Evolutionary conservation across 2,113 vertebrate species (phyloP).

Genomic region (Struthio camelus): DNA sequence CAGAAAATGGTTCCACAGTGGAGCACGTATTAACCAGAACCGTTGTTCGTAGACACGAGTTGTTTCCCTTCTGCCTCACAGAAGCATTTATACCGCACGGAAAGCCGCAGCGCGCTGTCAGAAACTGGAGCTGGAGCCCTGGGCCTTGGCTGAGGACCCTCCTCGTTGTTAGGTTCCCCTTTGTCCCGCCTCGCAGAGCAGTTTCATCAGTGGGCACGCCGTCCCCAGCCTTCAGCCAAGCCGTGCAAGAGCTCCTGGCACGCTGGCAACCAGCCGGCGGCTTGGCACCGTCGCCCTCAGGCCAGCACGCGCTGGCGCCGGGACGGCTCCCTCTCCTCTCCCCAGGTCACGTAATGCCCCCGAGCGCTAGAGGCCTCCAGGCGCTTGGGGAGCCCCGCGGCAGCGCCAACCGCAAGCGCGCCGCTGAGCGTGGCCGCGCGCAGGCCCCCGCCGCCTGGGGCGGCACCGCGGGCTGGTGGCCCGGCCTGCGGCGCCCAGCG

Average conservation of each 20-base stretch:
- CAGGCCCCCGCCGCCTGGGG: no score
- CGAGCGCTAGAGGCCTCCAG: rapidly evolving
- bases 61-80: rapidly evolving
- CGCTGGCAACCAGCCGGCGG: no score
- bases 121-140: rapidly evolving
- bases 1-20: background rate
- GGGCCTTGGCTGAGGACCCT: rapidly evolving
- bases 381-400: background rate
- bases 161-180: rapidly evolving
- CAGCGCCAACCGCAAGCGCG: no score
- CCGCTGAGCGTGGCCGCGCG: no score
- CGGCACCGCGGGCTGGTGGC: no score
- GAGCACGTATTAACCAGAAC: rapidly evolving
- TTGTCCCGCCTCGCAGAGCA: rapidly evolving
- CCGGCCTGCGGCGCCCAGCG: no score
- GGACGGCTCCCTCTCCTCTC: no score
- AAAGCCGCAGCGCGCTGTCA: background rate
- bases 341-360: rapidly evolving
- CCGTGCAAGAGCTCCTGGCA: background rate
- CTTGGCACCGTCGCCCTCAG: rapidly evolving
- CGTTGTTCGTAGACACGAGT: no score
- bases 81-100: no score
- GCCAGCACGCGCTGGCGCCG: no score
- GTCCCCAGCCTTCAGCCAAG: rapidly evolving
- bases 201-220: rapidly evolving